Base-by-base conservation (phyloP, 2,888 invertebrate species). In the Charanyca ferruginea region DNA sequence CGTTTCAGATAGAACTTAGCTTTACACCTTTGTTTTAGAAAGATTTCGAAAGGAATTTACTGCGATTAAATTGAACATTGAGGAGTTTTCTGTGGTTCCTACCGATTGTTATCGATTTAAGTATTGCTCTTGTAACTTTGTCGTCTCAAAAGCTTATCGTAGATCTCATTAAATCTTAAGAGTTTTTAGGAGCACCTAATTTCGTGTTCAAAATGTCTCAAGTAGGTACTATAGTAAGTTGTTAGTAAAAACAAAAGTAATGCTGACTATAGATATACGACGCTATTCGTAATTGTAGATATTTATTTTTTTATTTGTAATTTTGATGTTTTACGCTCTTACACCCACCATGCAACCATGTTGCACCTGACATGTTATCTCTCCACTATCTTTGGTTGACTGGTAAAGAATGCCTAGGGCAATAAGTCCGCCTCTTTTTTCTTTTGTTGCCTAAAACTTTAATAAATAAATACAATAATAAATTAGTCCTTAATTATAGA, bases 11-110 rank as follows among this genome's bases (percentile, higher is more conserved):
- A 20, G 47, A 69, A 73, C 57, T 64, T 65, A 52, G 55, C 52
- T 68, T 55, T 54, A 51, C 66, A 64, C 64, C 60, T 77, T 67
- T 66, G 58, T 51, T 68, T 68, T 55, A 55, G 20, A 45, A 28
- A 59, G 79, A 62, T 79, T 62, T 51, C 58, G 35, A 47, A 20
- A 41, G n/a, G n/a, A 73, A 78, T 62, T 73, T 59, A 75, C 58
- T 62, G 25, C 66, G 42, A 32, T 25, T 41, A 54, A 66, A 44
- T 38, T 18, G 42, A 54, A 60, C 52, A 41, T n/a, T 11, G 51
- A 59, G 59, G n/a, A 64, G 32, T 55, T 75, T 51, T 38, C 41
- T 38, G 73, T 64, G 22, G 16, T n/a, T 63, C n/a, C n/a, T 28
- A 13, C 66, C 41, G 13, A 65, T 41, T 48, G 18, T 53, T 68